Conservation (phyloP, 2,797 vertebrate species). For the Oophaga sylvatica region DNA sequence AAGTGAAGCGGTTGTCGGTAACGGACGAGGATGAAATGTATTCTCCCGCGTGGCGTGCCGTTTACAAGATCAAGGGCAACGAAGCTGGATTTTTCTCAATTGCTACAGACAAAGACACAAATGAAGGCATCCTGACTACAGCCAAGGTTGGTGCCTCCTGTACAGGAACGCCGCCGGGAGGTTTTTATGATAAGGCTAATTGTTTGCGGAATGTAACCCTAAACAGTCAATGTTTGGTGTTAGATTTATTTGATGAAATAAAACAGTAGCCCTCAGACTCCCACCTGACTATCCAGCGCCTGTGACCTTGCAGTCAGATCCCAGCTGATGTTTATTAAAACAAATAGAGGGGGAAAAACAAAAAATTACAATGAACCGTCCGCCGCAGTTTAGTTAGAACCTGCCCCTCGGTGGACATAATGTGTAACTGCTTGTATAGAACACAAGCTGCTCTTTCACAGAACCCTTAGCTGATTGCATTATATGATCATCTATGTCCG, state of each 20-base stretch:
- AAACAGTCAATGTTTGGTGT: not conserved
- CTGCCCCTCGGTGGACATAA: not conserved
- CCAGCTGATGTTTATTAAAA: not conserved
- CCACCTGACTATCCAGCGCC: constrained; percentile 18
- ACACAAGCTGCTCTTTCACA: not conserved
- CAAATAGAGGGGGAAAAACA: not conserved
- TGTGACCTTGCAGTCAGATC: not conserved
- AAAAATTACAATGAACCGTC: not conserved
- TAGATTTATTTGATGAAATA: not conserved
- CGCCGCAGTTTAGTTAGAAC: no score
- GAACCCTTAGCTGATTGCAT: not conserved
- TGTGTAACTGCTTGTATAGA: no score
- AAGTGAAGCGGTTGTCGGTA: constrained; percentile 73
- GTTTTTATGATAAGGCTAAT: not conserved
- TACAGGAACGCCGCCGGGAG: not conserved
- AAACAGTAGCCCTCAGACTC: constrained; percentile 20
- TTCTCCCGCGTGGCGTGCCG: constrained; percentile 79
- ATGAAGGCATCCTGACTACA: constrained; percentile 81
- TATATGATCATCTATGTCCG: not conserved
- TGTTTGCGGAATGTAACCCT: not conserved
- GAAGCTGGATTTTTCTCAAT: constrained; percentile 73
- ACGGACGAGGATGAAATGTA: constrained; percentile 77
- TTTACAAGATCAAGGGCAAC: constrained; percentile 82
- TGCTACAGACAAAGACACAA: constrained; percentile 73
- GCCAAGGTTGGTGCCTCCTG: constrained; percentile 73